A percentile compares a stretch with the other conserved stretches of the same genome.
Evolutionary conservation across 2,797 vertebrate genomes (phyloP).

Genomic region (Pseudotriccus pelzelni): DNA sequence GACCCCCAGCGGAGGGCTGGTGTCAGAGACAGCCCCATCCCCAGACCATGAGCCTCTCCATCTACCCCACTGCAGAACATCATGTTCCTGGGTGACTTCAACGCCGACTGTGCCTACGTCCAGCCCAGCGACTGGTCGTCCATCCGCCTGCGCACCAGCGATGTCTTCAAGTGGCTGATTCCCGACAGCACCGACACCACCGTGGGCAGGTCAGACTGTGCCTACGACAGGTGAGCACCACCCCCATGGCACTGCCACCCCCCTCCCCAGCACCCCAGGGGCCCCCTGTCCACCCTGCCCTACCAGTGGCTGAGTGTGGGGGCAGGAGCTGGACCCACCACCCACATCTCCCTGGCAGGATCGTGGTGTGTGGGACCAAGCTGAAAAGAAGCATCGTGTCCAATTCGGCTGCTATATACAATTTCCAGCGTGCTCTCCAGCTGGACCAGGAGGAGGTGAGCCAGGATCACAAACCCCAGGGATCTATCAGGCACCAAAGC

Average conservation of each 20-base stretch:
- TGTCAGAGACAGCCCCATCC: neutral
- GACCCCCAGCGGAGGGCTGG: fast-evolving
- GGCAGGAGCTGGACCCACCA: fast-evolving
- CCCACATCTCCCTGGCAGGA: constrained; percentile 63
- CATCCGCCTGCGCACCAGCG: constrained; percentile 85
- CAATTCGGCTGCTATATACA: constrained; percentile 76
- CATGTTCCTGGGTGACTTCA: constrained; percentile 91
- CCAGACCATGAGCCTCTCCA: fast-evolving
- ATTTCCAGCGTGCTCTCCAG: constrained; percentile 79
- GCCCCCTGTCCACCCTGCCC: fast-evolving
- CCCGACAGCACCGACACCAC: constrained; percentile 82
- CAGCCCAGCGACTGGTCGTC: constrained; percentile 75
- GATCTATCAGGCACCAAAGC: neutral
- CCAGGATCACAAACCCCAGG: fast-evolving
- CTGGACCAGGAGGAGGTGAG: constrained; percentile 82
- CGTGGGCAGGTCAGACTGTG: constrained; percentile 80
- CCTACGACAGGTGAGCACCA: constrained; percentile 85
- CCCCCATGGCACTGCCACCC: fast-evolving
- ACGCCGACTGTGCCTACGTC: constrained; percentile 85
- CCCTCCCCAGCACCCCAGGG: fast-evolving
- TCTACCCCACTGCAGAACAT: constrained; percentile 77
- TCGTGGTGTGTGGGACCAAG: constrained; percentile 81
- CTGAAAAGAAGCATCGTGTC: constrained; percentile 75
- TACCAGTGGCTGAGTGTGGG: fast-evolving
- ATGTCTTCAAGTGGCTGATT: constrained; percentile 88